Base-by-base conservation (phyloP, 2,888 invertebrate genomes). In the Tromatobia lineatoria region DNA sequence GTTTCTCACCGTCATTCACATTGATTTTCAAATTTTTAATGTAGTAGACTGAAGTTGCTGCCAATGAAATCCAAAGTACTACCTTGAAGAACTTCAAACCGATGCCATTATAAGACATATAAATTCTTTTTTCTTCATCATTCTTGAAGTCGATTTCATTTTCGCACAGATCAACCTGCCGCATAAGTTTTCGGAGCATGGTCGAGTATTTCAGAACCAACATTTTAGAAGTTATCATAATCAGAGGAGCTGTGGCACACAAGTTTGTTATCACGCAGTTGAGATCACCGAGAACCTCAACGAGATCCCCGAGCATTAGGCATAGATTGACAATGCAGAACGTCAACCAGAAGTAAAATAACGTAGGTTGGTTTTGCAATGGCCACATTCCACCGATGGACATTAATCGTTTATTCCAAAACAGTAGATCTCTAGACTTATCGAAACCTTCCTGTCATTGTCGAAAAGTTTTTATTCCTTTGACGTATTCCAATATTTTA, bases 271-370 rank as follows among this genome's bases (percentile, higher is more conserved):
- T 47, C 11, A 80, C 76, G 15, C 42, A n/a, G 10, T 87, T 82
- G 23, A 85, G 66, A 25, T 88, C 61, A 13, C 85, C 88, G 6
- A 86, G 77, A 45, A 83, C 78, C 0, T 70, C 61, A 42, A 50
- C 70, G 3, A 88, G 34, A 77, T 88, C 78, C 1, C 50, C 29
- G 25, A 82, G 82, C 0, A 82, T 77, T 70, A 88, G 75, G 15
- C 34, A 23, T 15, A 87, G 67, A 57, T 88, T 79, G 2, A 85
- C 2, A 0, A 57, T 20, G 50, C 54, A 86, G n/a, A 85, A 85
- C 1, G 77, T 13, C 3, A 57, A 47, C 38, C 80, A 59, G 8
- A 64, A 23, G 18, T 74, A 69, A 67, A 84, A 84, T 20, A 69
- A 61, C 3, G 47, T 29, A 15, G 67, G 23, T 4, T 23, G 29